Conservation (phyloP, 2,797 vertebrate genomes). For the Takifugu rubripes region DNA sequence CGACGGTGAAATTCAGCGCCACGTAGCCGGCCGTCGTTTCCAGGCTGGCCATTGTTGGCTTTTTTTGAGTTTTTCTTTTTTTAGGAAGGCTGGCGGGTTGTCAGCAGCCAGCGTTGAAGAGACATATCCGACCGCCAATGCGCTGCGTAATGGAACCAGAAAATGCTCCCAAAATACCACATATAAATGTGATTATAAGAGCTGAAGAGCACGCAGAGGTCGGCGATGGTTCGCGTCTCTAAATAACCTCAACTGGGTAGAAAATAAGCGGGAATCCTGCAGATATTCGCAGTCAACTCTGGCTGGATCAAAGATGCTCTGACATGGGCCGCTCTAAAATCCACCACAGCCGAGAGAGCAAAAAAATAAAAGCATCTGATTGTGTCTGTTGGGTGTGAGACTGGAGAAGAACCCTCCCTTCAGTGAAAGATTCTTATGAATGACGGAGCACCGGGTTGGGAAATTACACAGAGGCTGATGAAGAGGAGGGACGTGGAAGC, state of each 20-base stretch:
- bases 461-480: no score
- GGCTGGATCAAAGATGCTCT: constrained; percentile 14
- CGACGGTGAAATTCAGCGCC: constrained; percentile 59
- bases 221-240: not conserved
- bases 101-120: constrained; percentile 18
- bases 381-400: constrained; percentile 34
- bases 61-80: not conserved
- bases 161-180: no score
- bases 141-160: not conserved
- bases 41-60: constrained; percentile 39
- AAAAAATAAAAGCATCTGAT: constrained; percentile 11
- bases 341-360: constrained; percentile 18
- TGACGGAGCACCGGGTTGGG: constrained; percentile 10
- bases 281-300: constrained; percentile 2
- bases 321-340: not conserved
- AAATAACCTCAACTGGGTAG: not conserved
- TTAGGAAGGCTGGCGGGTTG: constrained; percentile 16
- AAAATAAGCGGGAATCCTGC: constrained; percentile 5
- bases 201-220: not conserved
- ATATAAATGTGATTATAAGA: not conserved
- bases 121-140: constrained; percentile 22
- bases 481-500: no score
- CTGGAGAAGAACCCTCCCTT: constrained; percentile 44
- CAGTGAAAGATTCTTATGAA: constrained; percentile 43
- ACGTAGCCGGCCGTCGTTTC: constrained; percentile 68